Conservation (phyloP, 2,888 invertebrate genomes). For the Barypeithes pellucidus region DNA sequence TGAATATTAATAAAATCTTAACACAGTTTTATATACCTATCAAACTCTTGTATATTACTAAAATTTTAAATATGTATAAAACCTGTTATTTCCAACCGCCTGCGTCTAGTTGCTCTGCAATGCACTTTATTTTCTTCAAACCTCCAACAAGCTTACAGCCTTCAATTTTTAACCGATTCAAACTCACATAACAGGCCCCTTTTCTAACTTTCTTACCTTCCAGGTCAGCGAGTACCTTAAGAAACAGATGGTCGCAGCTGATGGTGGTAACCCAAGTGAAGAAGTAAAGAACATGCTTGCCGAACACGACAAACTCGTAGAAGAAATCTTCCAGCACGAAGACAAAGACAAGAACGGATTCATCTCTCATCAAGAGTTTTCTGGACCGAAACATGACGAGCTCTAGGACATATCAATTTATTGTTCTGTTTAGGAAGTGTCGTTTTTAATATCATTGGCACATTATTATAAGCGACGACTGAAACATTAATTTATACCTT, state of each 20-base stretch:
- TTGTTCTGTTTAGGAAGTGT: slow-evolving; percentile 1
- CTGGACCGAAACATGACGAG: slow-evolving; percentile 97
- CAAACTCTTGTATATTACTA: too few relatives aligned
- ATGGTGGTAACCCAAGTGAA: slow-evolving; percentile 81
- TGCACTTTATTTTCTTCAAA: too few relatives aligned
- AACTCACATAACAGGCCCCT: background rate
- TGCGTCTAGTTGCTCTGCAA: too few relatives aligned
- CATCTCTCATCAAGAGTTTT: slow-evolving; percentile 97
- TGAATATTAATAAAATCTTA: too few relatives aligned
- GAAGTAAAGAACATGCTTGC: slow-evolving; percentile 88
- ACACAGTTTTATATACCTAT: too few relatives aligned
- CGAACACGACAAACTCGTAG: slow-evolving; percentile 93
- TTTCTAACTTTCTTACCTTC: slow-evolving; percentile 55
- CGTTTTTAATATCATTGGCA: background rate
- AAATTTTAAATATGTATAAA: too few relatives aligned
- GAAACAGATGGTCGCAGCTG: slow-evolving; percentile 91
- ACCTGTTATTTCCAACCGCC: too few relatives aligned
- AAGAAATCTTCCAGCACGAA: slow-evolving; percentile 97
- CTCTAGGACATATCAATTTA: slow-evolving; percentile 74
- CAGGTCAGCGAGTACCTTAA: slow-evolving; percentile 94
- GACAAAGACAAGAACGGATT: slow-evolving; percentile 97
- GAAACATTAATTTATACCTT: background rate
- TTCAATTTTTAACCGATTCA: slow-evolving; percentile 11
- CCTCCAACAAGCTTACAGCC: slow-evolving; percentile 14
- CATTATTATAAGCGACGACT: background rate